Evolutionary conservation across 2,797 vertebrate genomes (phyloP).

Genomic region (Taenioides sp.): DNA sequence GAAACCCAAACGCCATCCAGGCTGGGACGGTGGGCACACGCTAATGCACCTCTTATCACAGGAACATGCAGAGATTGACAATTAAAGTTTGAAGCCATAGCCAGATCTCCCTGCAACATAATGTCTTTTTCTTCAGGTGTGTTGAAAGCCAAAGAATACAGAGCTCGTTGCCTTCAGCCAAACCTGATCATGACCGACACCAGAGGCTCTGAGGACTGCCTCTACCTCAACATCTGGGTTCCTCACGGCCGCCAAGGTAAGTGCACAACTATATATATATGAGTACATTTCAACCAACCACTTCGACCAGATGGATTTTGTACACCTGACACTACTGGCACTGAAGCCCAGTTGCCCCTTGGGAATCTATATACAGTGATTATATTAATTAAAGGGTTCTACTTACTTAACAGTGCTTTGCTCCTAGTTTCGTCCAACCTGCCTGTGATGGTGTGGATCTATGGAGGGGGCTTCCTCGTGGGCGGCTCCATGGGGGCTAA

Average conservation of each 20-base stretch:
- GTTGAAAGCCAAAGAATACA: slow-evolving; percentile 75
- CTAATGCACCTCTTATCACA: background rate
- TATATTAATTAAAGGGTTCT: too few species aligned
- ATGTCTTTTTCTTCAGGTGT: slow-evolving; percentile 68
- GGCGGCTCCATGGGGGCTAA: slow-evolving; percentile 84
- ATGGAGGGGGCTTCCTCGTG: slow-evolving; percentile 82
- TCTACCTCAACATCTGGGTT: slow-evolving; percentile 95
- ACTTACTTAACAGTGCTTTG: too few species aligned
- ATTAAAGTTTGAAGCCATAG: slow-evolving; percentile 51
- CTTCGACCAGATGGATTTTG: background rate
- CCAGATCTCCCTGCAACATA: too few species aligned
- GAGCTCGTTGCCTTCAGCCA: slow-evolving; percentile 81
- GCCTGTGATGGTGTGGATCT: slow-evolving; percentile 94
- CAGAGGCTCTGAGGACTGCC: slow-evolving; percentile 86
- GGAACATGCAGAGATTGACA: too few species aligned
- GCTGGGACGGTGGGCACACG: slow-evolving; percentile 85
- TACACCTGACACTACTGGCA: too few species aligned
- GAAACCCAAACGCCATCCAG: slow-evolving; percentile 85
- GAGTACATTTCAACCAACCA: too few species aligned
- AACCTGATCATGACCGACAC: slow-evolving; percentile 70
- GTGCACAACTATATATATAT: too few species aligned
- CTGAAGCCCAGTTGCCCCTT: too few species aligned
- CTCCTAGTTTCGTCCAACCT: slow-evolving; percentile 82
- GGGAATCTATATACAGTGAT: too few species aligned
- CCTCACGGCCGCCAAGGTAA: slow-evolving; percentile 79